Conservation (phyloP, 1,140 invertebrate species). For the roundworm (Caenorhabditis elegans) region WBcel235 BX284606.5:12421001-12421500, state of each 20-base stretch:
- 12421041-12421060: background rate
- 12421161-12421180: background rate
- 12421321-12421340: background rate
- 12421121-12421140: background rate
- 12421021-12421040: no score
- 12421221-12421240: slow-evolving; percentile 31
- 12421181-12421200: no score
- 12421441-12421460: background rate
- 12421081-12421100: background rate
- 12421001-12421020: no score
- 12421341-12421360: background rate
- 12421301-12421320: background rate
- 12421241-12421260: slow-evolving; percentile 15
- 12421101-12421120: background rate
- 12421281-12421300: background rate
- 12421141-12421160: background rate
- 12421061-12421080: no score
- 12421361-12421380: slow-evolving; percentile 13
- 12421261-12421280: background rate
- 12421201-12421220: slow-evolving; percentile 5
- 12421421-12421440: background rate
- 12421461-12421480: background rate
- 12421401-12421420: background rate
- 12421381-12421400: slow-evolving; percentile 20
- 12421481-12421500: background rate